These are phyloP conservation scores for Tenthredo mesomela DNA, from an alignment of 2,888 invertebrate species.

Conservation along the genomic window DNA sequence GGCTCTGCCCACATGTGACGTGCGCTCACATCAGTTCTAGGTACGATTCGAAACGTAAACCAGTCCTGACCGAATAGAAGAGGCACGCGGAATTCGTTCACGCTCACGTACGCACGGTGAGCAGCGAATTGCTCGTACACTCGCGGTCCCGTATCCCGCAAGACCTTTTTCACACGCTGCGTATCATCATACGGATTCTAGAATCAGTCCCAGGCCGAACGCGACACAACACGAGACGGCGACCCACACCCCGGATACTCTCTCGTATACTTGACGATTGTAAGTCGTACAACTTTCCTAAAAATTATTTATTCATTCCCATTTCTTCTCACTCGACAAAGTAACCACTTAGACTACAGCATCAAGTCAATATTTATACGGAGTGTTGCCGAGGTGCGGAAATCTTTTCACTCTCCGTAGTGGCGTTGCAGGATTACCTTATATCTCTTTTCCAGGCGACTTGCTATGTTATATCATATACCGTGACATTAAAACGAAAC, in stretches of 20 bases:
- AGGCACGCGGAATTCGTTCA: slow-evolving; percentile 41
- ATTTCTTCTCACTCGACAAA: neutral
- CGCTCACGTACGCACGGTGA: neutral
- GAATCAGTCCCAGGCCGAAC: slow-evolving; percentile 41
- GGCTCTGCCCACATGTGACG: neutral
- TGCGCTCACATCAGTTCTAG: neutral
- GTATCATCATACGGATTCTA: slow-evolving; percentile 44
- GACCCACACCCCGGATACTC: slow-evolving; percentile 8
- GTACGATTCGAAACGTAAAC: slow-evolving; percentile 8
- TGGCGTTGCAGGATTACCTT: neutral
- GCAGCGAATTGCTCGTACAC: neutral
- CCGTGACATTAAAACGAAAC: no score
- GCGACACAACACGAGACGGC: slow-evolving; percentile 32
- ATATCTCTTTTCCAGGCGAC: neutral
- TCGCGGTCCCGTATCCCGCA: neutral
- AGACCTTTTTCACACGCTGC: slow-evolving; percentile 27
- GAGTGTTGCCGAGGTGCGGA: neutral
- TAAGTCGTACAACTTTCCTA: slow-evolving; percentile 3
- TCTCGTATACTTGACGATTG: slow-evolving; percentile 15
- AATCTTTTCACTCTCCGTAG: neutral
- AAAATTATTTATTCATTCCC: slow-evolving; percentile 11
- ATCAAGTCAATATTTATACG: neutral
- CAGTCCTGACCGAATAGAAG: slow-evolving; percentile 32
- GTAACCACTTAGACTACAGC: neutral
- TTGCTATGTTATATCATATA: neutral